Percentiles rank a stretch among this genome's conserved stretches.
These are phyloP conservation scores for Hassar affinis DNA, from an alignment of 2,113 vertebrate genomes.

Conservation along the genomic window DNA sequence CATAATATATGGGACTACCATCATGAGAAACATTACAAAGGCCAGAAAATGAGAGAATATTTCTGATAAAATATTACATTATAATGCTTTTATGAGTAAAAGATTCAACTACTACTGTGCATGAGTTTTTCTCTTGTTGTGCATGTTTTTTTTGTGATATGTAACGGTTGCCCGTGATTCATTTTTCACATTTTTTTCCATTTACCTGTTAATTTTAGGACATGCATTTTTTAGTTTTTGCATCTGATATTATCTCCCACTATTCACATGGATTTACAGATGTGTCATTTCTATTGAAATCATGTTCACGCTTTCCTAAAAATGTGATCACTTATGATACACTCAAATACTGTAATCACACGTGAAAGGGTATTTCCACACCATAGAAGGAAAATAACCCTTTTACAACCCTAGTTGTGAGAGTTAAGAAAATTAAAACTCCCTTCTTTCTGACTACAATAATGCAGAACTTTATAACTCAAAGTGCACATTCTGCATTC, in stretches of 20 bases:
- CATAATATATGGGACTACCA: background rate
- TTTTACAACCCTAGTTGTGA: background rate
- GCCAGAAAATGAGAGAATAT: background rate
- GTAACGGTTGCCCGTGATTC: background rate
- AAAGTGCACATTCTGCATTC: constrained; percentile 51
- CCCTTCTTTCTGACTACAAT: background rate
- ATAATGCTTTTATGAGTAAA: background rate
- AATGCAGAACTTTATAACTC: constrained; percentile 7
- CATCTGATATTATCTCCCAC: background rate
- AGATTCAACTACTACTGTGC: background rate
- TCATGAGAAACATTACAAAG: background rate
- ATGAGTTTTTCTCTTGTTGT: too few species aligned
- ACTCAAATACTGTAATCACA: background rate
- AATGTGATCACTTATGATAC: background rate
- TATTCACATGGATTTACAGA: background rate
- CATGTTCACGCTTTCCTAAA: background rate
- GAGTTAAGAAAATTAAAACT: background rate
- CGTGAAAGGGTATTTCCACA: background rate
- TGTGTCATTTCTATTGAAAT: background rate
- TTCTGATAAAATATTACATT: background rate
- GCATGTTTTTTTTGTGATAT: background rate
- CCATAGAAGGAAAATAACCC: background rate
- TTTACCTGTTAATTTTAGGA: background rate
- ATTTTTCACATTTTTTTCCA: background rate
- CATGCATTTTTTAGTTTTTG: background rate